Conservation (phyloP, 2,113 vertebrate genomes). For the Montifringilla adamsi region DNA sequence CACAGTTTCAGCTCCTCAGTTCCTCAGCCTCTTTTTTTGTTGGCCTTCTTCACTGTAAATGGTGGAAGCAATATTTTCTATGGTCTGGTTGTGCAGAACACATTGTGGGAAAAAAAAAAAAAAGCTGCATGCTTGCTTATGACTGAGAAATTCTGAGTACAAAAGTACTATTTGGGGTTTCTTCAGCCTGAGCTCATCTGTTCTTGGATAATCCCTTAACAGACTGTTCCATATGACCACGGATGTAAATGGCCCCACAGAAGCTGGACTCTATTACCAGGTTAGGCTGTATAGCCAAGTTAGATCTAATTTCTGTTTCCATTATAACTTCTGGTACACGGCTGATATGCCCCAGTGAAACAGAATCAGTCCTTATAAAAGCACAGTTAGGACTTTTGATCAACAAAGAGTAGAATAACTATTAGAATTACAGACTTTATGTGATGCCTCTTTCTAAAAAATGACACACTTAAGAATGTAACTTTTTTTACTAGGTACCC, state of each 20-base stretch:
- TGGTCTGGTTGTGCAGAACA: not conserved
- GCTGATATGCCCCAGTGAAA: not conserved
- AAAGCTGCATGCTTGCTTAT: not conserved
- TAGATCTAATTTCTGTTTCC: not conserved
- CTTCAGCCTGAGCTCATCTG: conserved; percentile 7
- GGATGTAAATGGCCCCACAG: not conserved
- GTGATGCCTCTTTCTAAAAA: not conserved
- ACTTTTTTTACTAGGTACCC: not conserved
- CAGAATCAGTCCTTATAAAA: not conserved
- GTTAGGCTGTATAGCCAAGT: not conserved
- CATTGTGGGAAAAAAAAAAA: not conserved
- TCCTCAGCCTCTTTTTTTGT: not conserved
- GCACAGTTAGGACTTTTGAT: not conserved
- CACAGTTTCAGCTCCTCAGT: not conserved
- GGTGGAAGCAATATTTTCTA: not conserved
- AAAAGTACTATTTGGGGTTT: not conserved
- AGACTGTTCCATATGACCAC: not conserved
- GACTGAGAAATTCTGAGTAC: not conserved
- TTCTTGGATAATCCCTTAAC: not conserved
- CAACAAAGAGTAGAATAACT: not conserved
- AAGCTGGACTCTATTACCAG: not conserved
- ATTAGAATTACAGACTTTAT: not conserved
- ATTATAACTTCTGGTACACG: not conserved
- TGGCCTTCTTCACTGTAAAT: not conserved
- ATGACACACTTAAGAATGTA: not conserved